These are phyloP conservation scores for Vireo altiloquus DNA, from an alignment of 2,113 vertebrate species.

Conservation along the genomic window DNA sequence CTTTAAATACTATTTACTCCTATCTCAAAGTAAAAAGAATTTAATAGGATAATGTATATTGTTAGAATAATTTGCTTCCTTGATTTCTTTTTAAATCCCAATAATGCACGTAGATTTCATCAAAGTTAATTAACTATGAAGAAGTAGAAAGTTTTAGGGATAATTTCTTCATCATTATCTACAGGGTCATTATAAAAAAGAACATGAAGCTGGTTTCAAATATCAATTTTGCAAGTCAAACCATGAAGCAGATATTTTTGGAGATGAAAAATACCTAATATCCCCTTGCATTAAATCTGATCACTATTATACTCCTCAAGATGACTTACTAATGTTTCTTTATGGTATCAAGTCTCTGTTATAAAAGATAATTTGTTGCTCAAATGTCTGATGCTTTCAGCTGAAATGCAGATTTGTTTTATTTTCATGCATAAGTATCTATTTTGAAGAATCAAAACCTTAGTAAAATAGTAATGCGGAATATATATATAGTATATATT, in stretches of 20 bases:
- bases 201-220: background rate
- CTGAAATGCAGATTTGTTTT: background rate
- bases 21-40: background rate
- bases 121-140: background rate
- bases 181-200: background rate
- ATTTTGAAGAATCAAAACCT: background rate
- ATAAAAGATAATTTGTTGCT: background rate
- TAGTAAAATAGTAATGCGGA: background rate
- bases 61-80: background rate
- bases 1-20: background rate
- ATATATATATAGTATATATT: background rate
- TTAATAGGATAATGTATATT: background rate
- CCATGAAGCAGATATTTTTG: background rate
- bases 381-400: background rate
- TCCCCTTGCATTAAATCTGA: background rate
- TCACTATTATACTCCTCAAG: background rate
- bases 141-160: background rate
- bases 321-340: background rate
- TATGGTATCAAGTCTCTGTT: background rate
- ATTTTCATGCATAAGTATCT: background rate
- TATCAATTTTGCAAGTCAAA: background rate
- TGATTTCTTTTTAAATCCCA: background rate
- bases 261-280: background rate
- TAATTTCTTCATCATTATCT: background rate
- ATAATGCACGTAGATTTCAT: background rate